A percentile compares a stretch with the other conserved stretches of the same genome.
These are phyloP conservation scores for Platysteira castanea DNA, from an alignment of 2,113 vertebrate species.

Conservation along the genomic window DNA sequence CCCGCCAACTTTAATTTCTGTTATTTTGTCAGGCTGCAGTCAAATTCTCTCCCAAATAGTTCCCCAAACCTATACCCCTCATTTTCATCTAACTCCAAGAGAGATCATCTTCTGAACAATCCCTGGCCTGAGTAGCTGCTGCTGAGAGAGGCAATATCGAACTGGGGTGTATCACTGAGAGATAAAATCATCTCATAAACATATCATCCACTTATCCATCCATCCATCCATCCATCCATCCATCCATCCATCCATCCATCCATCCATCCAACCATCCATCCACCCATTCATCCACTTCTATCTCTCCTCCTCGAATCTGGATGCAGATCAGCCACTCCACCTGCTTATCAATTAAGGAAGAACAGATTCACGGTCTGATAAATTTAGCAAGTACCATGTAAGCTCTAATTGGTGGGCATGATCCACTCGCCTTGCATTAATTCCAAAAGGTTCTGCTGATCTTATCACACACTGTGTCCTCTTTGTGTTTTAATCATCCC, in stretches of 20 bases:
- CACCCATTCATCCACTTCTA: background rate
- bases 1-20: background rate
- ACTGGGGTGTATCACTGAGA: background rate
- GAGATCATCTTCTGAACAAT: background rate
- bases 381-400: background rate
- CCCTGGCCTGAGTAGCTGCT: background rate
- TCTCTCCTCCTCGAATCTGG: background rate
- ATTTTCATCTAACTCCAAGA: background rate
- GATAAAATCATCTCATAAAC: background rate
- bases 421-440: background rate
- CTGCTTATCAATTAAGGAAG: conserved; percentile 17
- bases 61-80: background rate
- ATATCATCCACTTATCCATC: background rate
- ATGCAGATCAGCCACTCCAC: background rate
- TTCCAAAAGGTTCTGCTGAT: conserved; percentile 19
- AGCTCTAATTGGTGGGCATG: background rate
- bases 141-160: background rate
- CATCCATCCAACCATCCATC: background rate
- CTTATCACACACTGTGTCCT: conserved; percentile 4
- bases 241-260: background rate
- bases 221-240: background rate
- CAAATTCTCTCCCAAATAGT: background rate
- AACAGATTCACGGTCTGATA: conserved; percentile 25
- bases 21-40: background rate
- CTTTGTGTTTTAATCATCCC: conserved; percentile 1